Evolutionary conservation across 2,888 invertebrate genomes (phyloP), one percentile per base, ranked within the genome.

Genomic region (Flexamia atlantica): DNA sequence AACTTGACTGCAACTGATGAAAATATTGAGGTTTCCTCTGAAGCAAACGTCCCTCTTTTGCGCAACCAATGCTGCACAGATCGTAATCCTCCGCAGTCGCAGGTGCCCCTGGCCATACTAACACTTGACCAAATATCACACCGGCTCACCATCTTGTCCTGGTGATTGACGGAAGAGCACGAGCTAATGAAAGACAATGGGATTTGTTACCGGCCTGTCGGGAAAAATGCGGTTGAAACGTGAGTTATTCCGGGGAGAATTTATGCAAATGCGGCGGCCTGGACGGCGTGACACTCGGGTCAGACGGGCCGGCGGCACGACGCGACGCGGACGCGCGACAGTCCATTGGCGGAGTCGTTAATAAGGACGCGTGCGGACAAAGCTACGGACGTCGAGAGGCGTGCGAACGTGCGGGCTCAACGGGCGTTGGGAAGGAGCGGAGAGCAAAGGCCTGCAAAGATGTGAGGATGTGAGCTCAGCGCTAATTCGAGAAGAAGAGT

Each of bases 81-180:
- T n/a, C n/a, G n/a, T n/a, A n/a, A n/a, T n/a, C n/a, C n/a, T n/a
- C n/a, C n/a, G n/a, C n/a, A n/a, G n/a, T 7, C 72, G 3, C n/a
- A 17, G 10, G 40, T 40, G 50, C 79, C 53, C 57, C 57, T 79
- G 79, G 30, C 76, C 42, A 76, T 76, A 53, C 76, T 76, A 76
- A 76, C 50, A 32, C 50, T 30, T 25, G 79, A 12, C 25, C 50
- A 76, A 50, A 28, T 76, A 76, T 50, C 76, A 30, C 76, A 30
- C 20, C 28, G 23, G 23, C 20, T n/a, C n/a, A 14, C 79, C 32
- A 76, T 76, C 40, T 46, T 76, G 74, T 76, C 79, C 50, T n/a
- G 28, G 79, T 79, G 79, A 79, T 79, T 79, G 79, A 79, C 79
- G 46, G 32, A 79, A 79, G 79, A 57, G 79, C 79, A 79, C 79